These are phyloP conservation scores for Mus caroli DNA, from an alignment of 2,797 vertebrate species.

Conservation along the genomic window DNA sequence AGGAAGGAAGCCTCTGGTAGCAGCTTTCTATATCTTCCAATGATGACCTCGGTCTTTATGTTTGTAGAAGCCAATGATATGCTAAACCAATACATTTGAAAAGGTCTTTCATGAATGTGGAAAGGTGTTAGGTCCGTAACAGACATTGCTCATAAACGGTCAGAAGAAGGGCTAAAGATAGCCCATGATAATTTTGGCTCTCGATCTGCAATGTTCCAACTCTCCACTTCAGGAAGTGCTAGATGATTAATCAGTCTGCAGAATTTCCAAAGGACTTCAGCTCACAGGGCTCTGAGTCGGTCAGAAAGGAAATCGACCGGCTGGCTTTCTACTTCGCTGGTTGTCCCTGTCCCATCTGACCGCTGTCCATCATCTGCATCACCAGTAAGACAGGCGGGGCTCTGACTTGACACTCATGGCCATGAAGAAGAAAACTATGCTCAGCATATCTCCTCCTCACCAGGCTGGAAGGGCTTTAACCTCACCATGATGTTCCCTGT, in stretches of 20 bases:
- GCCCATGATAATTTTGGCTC: background rate
- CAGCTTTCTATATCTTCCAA: background rate
- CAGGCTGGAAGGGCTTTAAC: background rate
- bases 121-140: background rate
- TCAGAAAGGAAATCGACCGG: constrained; percentile 20
- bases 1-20: background rate
- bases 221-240: background rate
- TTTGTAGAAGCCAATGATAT: background rate
- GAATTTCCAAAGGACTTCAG: background rate
- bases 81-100: background rate
- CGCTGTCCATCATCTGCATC: background rate
- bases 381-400: background rate
- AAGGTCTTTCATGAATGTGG: background rate
- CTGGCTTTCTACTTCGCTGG: background rate
- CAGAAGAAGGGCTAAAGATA: background rate
- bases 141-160: background rate
- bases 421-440: constrained; percentile 3
- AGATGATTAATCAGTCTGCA: background rate
- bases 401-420: background rate
- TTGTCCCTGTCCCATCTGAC: background rate
- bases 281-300: background rate
- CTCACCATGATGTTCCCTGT: background rate
- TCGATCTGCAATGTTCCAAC: background rate
- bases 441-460: background rate
- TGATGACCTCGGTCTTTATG: background rate